Conservation (phyloP, 1,140 invertebrate genomes). For the Drosophila asahinai region DNA sequence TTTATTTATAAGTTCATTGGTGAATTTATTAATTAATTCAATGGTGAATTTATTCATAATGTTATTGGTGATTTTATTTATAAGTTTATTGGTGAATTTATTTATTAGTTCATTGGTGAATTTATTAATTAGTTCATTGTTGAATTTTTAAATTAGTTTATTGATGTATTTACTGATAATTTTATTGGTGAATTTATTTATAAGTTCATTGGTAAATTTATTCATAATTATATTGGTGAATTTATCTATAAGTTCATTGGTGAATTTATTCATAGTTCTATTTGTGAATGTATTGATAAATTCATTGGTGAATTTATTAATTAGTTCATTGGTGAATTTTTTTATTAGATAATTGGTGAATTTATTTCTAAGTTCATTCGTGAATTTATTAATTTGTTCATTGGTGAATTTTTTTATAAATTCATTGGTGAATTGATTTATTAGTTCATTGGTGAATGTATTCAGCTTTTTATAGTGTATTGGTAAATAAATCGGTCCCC, state of each 20-base stretch:
- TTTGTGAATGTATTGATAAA: background rate
- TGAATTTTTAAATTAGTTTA: too few species aligned
- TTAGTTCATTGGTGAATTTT: too few species aligned
- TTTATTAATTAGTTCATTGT: too few species aligned
- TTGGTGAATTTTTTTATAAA: background rate
- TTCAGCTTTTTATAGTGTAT: too few species aligned
- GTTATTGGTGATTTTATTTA: background rate
- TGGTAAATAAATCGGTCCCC: background rate
- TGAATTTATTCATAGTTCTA: background rate
- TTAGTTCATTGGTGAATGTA: too few species aligned
- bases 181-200: background rate
- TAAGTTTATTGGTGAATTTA: background rate
- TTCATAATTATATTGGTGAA: background rate
- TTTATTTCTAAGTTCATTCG: too few species aligned
- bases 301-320: too few species aligned
- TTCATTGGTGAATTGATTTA: background rate
- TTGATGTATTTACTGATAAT: background rate
- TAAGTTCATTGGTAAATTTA: background rate
- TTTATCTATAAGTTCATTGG: background rate
- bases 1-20: too few species aligned
- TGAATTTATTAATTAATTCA: too few species aligned
- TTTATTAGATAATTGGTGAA: too few species aligned
- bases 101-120: background rate
- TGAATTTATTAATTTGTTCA: too few species aligned
- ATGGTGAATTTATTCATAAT: background rate